Evolutionary conservation across 2,797 vertebrate species (phyloP), one percentile per base, ranked within the genome.

Genomic region (Phoxinus dragarum): DNA sequence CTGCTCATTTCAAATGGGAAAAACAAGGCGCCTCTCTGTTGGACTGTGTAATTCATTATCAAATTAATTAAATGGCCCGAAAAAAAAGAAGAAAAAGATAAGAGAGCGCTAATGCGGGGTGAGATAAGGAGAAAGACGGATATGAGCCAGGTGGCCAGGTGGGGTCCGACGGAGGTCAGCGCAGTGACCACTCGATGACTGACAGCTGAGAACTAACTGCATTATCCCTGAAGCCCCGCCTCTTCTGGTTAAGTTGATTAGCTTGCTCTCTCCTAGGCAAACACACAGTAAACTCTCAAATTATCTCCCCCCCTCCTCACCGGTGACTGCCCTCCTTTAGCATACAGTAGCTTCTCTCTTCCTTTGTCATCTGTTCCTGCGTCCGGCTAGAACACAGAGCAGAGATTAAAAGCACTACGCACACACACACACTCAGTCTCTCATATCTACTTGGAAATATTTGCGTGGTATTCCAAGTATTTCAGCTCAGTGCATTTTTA

Each of bases 261-360:
- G 80, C 88, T 86, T 64, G 75, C 76, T 87, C 49, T 81, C 40
- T 88, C 86, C 76, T 42, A 83, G 84, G 79, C 79, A 69, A 52
- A 1, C 69, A 88, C 84, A 90, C 67, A 82, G 36, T 74, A 31
- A 73, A 81, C 72, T 21, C 69, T 72, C 47, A 88, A 42, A 59
- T 74, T 59, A 66, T 44, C 64, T 10, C 52, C 42, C 77, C 27
- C 71, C 47, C 82, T 75, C 49, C 84, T 85, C 85, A 88, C 89
- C 88, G 75, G 74, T 59, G 84, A 82, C 81, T 82, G 84, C 78
- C 90, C 88, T 67, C 88, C 89, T 90, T 88, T 88, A 54, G 84
- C 89, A 86, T 86, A 89, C 75, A 86, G 86, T 80, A 91, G 75
- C 69, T 90, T 94, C 90, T 95, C 94, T 86, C 89, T 91, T 80